Evolutionary conservation across 2,113 vertebrate species (phyloP), one percentile per base, ranked within the genome.

Genomic region (Dolichotis patagonum): DNA sequence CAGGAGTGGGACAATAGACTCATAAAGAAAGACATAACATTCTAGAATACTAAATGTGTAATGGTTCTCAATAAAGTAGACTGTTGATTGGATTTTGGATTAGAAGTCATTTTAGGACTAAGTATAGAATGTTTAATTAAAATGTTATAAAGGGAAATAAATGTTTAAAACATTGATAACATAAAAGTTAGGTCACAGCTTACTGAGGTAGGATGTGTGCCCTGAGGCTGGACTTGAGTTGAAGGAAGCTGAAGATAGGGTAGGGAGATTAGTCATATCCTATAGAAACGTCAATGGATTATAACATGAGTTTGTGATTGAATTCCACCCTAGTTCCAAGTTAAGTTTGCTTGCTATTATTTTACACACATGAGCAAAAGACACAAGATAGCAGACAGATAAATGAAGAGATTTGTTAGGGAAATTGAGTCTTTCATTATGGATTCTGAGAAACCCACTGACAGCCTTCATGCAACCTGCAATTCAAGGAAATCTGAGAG

Each of bases 31-130:
- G 22, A 54, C 69, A 83, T 83, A 81, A 96, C 86, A 83, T 46
- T 71, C 30, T 73, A 60, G 14, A 86, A 30, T 2, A 38, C 9
- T 41, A 58, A 95, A 78, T 92, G 30, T 49, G 24, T 65, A 77
- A 28, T 38, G 67, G 63, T 67, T 88, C 52, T 91, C 83, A 92
- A 89, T 84, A 92, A 94, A 73, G 5, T 88, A 77, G 73, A 52
- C 41, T 67, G 4, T 41, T 67, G 83, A 95, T 94, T 49, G 49
- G 60, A 90, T 54, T 87, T 96, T 77, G 83, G 24, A 87, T 94
- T 90, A 63, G 12, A 81, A 91, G 35, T 54, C 58, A 85, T 75
- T 96, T 94, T 81, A 85, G 35, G 58, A 91, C 46, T 30, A 75
- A 93, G 35, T 22, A 46, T 24, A 89, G 17, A 54, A 88, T 49